Percentiles rank a stretch among this genome's conserved stretches.
Conservation (phyloP, 2,113 vertebrate genomes). For the Amphiprion ocellaris region DNA sequence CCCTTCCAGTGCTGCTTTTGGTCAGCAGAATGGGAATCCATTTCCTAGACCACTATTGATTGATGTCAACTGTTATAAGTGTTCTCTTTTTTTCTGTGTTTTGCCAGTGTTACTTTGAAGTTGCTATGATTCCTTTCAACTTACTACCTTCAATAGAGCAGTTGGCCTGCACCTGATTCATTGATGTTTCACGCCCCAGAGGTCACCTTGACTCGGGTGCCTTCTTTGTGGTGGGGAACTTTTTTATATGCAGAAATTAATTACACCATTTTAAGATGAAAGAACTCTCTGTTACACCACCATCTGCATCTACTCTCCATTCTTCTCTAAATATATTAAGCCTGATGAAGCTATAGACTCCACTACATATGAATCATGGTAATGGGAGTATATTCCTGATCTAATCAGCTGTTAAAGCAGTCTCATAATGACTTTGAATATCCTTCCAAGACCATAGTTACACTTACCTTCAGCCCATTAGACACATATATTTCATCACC, state of each 20-base stretch:
- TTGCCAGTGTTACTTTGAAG: constrained; percentile 71
- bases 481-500: constrained; percentile 56
- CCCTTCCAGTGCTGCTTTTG: constrained; percentile 51
- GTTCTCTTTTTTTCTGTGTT: constrained; percentile 50
- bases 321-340: constrained; percentile 22
- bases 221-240: constrained; percentile 38
- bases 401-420: constrained; percentile 65
- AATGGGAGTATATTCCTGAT: constrained; percentile 35
- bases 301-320: constrained; percentile 23
- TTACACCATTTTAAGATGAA: constrained; percentile 57
- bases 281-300: constrained; percentile 14
- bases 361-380: constrained; percentile 30
- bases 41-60: constrained; percentile 69
- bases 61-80: constrained; percentile 67
- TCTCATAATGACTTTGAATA: constrained; percentile 45
- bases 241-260: constrained; percentile 69
- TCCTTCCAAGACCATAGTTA: constrained; percentile 61
- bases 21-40: constrained; percentile 57
- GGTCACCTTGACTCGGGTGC: constrained; percentile 58
- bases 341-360: constrained; percentile 20
- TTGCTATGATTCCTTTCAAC: constrained; percentile 56
- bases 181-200: constrained; percentile 69
- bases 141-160: constrained; percentile 59
- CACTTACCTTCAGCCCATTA: constrained; percentile 47
- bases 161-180: constrained; percentile 70